phyloP scores from a whole-genome alignment of 2,113 vertebrate genomes.

The Ptilonorhynchus violaceus region DNA sequence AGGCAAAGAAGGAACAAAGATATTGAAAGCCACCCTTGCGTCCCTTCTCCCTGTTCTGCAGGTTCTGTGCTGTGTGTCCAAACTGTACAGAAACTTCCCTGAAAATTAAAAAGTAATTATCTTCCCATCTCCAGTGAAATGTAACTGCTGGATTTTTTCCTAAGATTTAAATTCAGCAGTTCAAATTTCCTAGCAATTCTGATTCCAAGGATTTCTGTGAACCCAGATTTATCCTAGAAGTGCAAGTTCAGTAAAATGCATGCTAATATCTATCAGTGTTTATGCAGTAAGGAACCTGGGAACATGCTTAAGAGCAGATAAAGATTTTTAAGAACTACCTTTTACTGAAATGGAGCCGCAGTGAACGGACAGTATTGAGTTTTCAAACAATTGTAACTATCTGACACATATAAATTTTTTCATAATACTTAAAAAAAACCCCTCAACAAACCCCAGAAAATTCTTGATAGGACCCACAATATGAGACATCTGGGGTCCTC shows the following conservation, averaged over 20 bases:
- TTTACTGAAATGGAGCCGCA: not conserved
- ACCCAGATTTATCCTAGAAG: not conserved
- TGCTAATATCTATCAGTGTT: not conserved
- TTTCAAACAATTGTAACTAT: not conserved
- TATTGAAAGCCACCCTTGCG: not conserved
- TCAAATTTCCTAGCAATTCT: not conserved
- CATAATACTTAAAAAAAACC: not conserved
- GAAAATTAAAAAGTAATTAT: not conserved
- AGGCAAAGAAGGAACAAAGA: not conserved
- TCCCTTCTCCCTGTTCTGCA: not conserved
- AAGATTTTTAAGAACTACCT: not conserved
- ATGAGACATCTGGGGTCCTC: slow-evolving; percentile 68
- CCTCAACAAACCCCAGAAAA: not conserved
- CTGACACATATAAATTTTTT: not conserved
- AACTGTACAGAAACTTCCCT: not conserved
- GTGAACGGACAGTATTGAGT: too few relatives aligned
- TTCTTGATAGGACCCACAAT: not conserved
- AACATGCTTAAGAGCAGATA: not conserved
- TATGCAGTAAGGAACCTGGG: not conserved
- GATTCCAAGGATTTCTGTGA: not conserved
- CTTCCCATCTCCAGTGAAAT: not conserved
- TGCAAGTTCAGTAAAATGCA: not conserved
- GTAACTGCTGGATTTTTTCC: not conserved
- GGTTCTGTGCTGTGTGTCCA: not conserved
- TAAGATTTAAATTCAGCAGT: not conserved